Evolutionary conservation across 1,140 invertebrate genomes (phyloP).

Genomic region (Pteromalus puparum): DNA sequence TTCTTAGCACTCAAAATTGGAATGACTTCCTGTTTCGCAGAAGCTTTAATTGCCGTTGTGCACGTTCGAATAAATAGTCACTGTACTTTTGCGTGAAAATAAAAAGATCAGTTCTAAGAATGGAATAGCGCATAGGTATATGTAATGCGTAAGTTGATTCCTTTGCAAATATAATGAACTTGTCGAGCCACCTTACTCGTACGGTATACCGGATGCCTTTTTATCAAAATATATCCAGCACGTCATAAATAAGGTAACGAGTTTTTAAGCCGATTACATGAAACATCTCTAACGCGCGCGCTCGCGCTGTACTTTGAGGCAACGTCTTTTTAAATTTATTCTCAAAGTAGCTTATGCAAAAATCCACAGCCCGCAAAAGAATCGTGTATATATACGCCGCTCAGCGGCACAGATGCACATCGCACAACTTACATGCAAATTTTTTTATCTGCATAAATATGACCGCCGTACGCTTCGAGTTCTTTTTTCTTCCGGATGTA

Average conservation of each 20-base stretch:
- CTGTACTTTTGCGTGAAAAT: no score
- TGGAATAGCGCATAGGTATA: no score
- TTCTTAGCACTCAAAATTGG: neutral
- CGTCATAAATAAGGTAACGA: constrained; percentile 1
- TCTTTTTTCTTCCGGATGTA: neutral
- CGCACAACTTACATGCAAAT: neutral
- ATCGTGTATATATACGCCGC: neutral
- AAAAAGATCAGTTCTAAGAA: no score
- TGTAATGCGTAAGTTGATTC: neutral
- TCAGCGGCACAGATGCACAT: neutral
- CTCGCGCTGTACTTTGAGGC: no score
- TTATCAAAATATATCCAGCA: neutral
- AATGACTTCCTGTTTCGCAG: neutral
- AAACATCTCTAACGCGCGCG: no score
- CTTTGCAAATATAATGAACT: neutral
- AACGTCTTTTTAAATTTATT: neutral
- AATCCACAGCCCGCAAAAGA: neutral
- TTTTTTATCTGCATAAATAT: neutral
- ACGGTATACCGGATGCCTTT: neutral
- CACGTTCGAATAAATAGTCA: no score
- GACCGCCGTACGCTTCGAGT: neutral
- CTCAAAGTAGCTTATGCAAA: neutral
- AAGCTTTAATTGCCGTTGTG: neutral
- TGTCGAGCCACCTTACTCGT: neutral
- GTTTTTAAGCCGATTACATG: neutral